Evolutionary conservation across 2,113 vertebrate species (phyloP).

Genomic region (Irena cyanogastra): DNA sequence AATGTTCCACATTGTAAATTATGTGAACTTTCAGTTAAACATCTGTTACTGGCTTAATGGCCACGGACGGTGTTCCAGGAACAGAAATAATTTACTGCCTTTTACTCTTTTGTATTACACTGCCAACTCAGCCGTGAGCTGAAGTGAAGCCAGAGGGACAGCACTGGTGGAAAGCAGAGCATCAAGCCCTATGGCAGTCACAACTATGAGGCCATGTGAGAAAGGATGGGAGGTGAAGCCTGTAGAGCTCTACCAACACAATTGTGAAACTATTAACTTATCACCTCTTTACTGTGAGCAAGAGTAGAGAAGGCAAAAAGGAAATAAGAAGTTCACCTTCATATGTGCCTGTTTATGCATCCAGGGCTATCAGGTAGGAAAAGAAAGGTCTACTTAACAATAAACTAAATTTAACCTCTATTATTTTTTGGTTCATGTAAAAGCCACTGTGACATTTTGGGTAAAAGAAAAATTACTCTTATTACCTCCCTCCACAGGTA

Average conservation of each 20-base stretch:
- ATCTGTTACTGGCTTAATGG: not conserved
- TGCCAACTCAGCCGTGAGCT: not conserved
- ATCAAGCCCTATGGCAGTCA: accelerated
- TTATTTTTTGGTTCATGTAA: not conserved
- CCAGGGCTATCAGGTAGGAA: not conserved
- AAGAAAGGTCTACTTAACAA: not conserved
- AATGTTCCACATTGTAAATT: conserved; percentile 22
- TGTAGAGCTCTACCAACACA: not conserved
- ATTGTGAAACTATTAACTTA: not conserved
- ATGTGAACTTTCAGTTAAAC: not conserved
- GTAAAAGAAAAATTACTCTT: not conserved
- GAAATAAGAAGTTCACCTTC: not conserved
- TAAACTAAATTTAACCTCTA: not conserved
- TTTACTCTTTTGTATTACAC: not conserved
- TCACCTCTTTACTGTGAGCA: not conserved
- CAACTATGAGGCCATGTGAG: not conserved
- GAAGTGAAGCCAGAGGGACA: not conserved
- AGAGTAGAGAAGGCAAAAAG: not conserved
- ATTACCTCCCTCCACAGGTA: not conserved
- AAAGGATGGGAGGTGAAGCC: not conserved
- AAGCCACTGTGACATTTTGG: not conserved
- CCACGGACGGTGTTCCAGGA: not conserved
- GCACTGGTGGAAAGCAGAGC: not conserved
- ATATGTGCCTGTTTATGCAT: not conserved
- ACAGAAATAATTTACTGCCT: not conserved